Base-by-base conservation (phyloP, 1,140 invertebrate species). In the Mylabris phalerata region DNA sequence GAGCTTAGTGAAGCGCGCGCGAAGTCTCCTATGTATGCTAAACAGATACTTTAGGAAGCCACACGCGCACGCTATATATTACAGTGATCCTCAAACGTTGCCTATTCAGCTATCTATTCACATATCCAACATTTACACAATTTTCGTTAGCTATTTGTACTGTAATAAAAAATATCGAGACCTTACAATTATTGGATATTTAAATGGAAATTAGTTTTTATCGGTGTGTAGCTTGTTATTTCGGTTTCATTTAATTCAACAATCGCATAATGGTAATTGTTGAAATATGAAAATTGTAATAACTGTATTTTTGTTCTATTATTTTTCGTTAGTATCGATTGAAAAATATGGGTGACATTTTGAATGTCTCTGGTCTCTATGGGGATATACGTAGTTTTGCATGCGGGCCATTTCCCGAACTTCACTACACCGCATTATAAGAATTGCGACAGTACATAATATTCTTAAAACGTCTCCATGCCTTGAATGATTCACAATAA, bases 381-480 rank as follows among this genome's bases (percentile, higher is more conserved):
- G 2, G 5, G 50, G 46, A 54, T 45, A 26, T 45, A 54, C 51
- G 42, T 54, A 24, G 42, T 54, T 54, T 54, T 40, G 51, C 51
- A 54, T 54, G 51, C 51, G 19, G 26, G 40, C 50, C 50, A 52
- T 52, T 52, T 52, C 50, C 24, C 42, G 51, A 54, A 54, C 51
- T 54, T 32, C 51, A 54, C 51, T 45, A 54, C 46, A 45, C 51
- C 42, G 38, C 51, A 54, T 45, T 54, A 54, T 54, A 54, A 45
- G 51, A 54, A 54, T 54, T 54, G 51, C 51, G 51, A 54, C 51
- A 54, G 51, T 54, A 54, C 39, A 54, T 54, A 54, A 54, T 54
- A 54, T 54, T 54, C 51, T 54, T 54, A 54, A 54, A 54, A 54
- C 46, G 51, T 54, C 51, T 54, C 51, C 43, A 51, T 45, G 51